phyloP scores from a whole-genome alignment of 2,797 vertebrate species.

The Rhynchotus rufescens region DNA sequence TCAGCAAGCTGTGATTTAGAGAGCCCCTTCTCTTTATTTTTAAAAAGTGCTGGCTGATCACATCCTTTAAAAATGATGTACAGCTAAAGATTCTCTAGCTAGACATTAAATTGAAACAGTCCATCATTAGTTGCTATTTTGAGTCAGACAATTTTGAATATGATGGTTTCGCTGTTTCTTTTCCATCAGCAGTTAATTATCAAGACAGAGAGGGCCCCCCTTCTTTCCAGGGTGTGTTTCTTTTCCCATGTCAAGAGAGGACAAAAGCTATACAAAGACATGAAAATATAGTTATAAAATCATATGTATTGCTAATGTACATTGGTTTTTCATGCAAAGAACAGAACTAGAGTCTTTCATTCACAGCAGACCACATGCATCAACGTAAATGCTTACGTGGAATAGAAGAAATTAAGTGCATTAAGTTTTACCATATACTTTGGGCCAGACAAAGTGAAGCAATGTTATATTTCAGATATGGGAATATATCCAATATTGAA shows the following conservation, averaged over 20 bases:
- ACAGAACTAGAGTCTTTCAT: not conserved
- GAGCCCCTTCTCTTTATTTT: not conserved
- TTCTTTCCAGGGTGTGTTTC: not conserved
- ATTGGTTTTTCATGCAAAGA: not conserved
- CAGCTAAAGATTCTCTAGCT: not conserved
- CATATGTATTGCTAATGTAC: not conserved
- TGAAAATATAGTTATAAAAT: not conserved
- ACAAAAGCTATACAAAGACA: not conserved
- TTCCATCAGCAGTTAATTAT: not conserved
- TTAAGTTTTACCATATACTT: not conserved
- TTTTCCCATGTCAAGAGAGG: not conserved
- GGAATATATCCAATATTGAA: not conserved
- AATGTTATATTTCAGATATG: not conserved
- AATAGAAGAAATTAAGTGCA: not conserved
- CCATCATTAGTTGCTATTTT: not conserved
- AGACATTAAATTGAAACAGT: not conserved
- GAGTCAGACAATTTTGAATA: not conserved
- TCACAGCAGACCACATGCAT: not conserved
- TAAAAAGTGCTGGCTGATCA: not conserved
- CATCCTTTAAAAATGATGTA: not conserved
- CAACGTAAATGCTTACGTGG: not conserved
- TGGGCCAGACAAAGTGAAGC: not conserved
- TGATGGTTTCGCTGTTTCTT: not conserved
- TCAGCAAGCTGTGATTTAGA: not conserved
- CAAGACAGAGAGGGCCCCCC: not conserved